Conservation (phyloP, 2,797 vertebrate species). For the Falco novaeseelandiae region DNA sequence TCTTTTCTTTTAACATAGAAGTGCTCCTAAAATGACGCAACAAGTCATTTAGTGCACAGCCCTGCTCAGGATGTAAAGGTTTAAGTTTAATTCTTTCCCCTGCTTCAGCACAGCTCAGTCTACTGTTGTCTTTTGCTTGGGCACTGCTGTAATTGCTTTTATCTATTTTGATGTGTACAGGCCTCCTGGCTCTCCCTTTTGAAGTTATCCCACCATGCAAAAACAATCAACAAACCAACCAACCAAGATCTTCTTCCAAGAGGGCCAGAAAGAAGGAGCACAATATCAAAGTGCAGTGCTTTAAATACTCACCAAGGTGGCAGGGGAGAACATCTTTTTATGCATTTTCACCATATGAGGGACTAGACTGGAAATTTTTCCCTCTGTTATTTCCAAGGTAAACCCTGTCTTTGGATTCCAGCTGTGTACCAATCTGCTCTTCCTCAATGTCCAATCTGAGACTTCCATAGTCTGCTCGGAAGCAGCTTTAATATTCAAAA, state of each 20-base stretch:
- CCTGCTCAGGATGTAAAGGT: background rate
- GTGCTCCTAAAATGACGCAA: background rate
- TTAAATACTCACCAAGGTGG: background rate
- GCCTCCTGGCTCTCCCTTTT: accelerated
- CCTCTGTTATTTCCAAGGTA: background rate
- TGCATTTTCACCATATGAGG: background rate
- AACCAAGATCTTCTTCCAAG: background rate
- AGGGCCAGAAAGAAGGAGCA: background rate
- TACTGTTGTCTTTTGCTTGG: background rate
- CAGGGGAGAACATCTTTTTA: background rate
- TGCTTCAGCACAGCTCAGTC: background rate
- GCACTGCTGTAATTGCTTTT: background rate
- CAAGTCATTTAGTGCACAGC: accelerated
- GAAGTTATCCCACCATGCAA: background rate
- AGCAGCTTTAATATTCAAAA: background rate
- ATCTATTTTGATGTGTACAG: background rate
- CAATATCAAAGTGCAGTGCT: background rate
- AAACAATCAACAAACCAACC: background rate
- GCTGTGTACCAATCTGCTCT: background rate
- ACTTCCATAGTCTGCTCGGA: background rate
- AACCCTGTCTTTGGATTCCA: background rate
- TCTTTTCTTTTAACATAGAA: background rate
- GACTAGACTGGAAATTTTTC: background rate
- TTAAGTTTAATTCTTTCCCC: background rate
- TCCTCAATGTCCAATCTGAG: background rate